Percentiles rank a stretch among this genome's conserved stretches.
phyloP scores from a whole-genome alignment of 2,888 invertebrate species.

The Epistrophe eligans region DNA sequence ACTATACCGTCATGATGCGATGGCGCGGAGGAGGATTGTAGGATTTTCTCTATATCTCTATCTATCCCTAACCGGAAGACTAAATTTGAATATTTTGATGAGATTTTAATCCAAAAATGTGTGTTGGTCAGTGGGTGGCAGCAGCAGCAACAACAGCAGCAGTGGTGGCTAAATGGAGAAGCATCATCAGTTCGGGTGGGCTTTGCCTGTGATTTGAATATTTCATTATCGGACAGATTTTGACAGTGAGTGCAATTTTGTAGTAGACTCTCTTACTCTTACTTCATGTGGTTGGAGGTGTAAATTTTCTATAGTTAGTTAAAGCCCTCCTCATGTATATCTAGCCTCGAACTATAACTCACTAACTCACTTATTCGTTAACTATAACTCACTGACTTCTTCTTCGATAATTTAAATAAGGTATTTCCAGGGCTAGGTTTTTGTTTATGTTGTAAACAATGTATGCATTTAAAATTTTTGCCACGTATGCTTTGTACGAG shows the following conservation, averaged over 20 bases:
- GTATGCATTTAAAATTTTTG: conserved; percentile 67
- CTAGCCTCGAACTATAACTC: conserved; percentile 23
- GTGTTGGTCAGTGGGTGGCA: conserved; percentile 35
- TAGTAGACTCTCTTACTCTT: conserved; percentile 31
- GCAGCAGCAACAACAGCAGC: neutral
- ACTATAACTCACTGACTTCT: conserved; percentile 39
- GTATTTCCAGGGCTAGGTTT: conserved; percentile 27
- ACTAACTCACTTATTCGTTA: conserved; percentile 28
- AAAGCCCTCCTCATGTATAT: conserved; percentile 3
- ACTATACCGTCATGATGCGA: neutral
- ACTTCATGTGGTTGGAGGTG: conserved; percentile 41
- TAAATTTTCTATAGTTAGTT: conserved; percentile 58
- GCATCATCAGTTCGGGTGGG: conserved; percentile 17
- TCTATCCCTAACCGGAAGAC: conserved; percentile 75
- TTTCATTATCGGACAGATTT: conserved; percentile 76
- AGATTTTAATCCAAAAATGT: conserved; percentile 74
- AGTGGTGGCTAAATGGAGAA: neutral
- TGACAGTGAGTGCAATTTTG: conserved; percentile 74
- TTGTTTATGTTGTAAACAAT: conserved; percentile 67
- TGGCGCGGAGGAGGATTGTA: conserved; percentile 57
- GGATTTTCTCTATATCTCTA: conserved; percentile 73
- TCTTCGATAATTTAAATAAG: conserved; percentile 65
- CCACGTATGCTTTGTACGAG: conserved; percentile 19
- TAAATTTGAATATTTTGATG: conserved; percentile 76
- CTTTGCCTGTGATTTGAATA: conserved; percentile 70